These are phyloP conservation scores for Geodia barretti DNA, from an alignment of 37 sponge, comb jelly and placozoan genomes.

Conservation along the genomic window DNA sequence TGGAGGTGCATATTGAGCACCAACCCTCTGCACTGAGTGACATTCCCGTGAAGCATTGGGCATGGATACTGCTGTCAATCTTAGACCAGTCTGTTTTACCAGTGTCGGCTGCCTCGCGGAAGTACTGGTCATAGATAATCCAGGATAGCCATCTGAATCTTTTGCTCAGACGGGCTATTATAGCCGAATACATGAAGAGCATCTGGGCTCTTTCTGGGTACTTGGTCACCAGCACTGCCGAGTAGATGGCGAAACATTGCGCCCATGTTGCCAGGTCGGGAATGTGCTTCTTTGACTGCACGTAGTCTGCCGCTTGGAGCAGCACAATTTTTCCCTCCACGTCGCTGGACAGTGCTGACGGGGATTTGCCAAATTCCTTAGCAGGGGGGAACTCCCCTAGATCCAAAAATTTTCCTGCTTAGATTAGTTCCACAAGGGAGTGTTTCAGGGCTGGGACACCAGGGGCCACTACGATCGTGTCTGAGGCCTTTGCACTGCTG, in stretches of 20 bases:
- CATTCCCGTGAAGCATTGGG: slow-evolving; percentile 4
- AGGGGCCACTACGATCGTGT: not conserved
- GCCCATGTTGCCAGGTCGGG: no score
- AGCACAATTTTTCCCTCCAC: slow-evolving; percentile 2
- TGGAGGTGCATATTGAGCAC: slow-evolving; percentile 2
- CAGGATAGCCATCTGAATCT: slow-evolving; percentile 26
- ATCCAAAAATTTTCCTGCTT: slow-evolving; percentile 5
- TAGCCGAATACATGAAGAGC: not conserved
- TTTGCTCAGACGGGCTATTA: slow-evolving; percentile 8
- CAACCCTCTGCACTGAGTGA: slow-evolving; percentile 8
- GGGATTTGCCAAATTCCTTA: not conserved
- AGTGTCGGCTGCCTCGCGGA: slow-evolving; percentile 6
- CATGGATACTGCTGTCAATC: slow-evolving; percentile 6
- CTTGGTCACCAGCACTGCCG: not conserved
- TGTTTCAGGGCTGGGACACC: slow-evolving; percentile 7
- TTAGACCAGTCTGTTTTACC: slow-evolving; percentile 9
- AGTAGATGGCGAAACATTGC: not conserved
- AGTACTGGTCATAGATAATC: slow-evolving; percentile 17
- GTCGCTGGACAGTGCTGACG: not conserved
- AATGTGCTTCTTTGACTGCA: slow-evolving; percentile 1
- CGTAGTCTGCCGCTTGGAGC: slow-evolving; percentile 3
- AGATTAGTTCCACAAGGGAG: not conserved
- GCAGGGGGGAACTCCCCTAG: slow-evolving; percentile 3
- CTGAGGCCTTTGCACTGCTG: not conserved
- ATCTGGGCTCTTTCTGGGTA: not conserved